Conservation (phyloP, 2,113 vertebrate species). For the Epinephelus moara region DNA sequence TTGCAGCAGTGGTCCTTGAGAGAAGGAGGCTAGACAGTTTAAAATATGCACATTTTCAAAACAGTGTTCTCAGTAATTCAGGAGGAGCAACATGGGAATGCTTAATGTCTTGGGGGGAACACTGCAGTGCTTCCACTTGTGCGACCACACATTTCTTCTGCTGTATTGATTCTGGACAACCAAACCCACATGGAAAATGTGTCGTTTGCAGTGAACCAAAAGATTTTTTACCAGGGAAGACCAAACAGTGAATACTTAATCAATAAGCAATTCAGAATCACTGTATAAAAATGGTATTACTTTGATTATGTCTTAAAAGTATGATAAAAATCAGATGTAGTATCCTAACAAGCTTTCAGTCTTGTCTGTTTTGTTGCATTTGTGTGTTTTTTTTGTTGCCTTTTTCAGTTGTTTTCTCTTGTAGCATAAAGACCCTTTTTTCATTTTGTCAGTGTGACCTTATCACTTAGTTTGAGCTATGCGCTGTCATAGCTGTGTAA, state of each 20-base stretch:
- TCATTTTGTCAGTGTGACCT: conserved; percentile 23
- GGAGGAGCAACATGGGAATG: no score
- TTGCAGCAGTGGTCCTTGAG: no score
- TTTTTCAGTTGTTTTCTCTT: neutral
- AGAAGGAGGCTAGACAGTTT: no score
- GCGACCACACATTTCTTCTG: no score
- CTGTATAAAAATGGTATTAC: neutral
- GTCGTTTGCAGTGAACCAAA: no score
- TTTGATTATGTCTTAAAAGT: neutral
- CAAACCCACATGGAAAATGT: no score
- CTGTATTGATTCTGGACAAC: no score
- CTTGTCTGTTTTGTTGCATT: neutral
- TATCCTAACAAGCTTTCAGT: neutral
- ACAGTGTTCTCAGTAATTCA: no score
- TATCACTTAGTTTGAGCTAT: conserved; percentile 26
- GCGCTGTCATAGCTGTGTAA: conserved; percentile 21
- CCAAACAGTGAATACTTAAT: neutral
- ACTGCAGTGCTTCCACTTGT: no score
- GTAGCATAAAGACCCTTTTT: neutral
- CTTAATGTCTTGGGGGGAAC: no score
- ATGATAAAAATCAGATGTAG: neutral
- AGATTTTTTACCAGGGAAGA: neutral
- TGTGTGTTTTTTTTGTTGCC: neutral
- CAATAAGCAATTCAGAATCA: neutral
- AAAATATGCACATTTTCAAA: no score